A percentile compares a stretch with the other conserved stretches of the same genome.
These are phyloP conservation scores for Arctocebus calabarensis DNA, from an alignment of 2,797 vertebrate species.

Conservation along the genomic window DNA sequence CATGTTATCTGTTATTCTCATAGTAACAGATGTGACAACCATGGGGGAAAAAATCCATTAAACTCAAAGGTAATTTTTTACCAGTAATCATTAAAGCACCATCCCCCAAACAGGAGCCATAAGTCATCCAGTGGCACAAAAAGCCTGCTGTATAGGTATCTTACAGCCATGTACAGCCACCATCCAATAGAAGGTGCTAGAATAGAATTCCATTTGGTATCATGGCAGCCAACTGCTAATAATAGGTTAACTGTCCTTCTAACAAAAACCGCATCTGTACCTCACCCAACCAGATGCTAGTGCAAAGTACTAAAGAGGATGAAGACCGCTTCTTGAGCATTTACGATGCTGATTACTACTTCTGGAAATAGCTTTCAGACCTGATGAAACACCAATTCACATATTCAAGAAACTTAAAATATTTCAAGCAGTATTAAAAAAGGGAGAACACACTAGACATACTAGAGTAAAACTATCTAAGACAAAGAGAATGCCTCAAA, in stretches of 20 bases:
- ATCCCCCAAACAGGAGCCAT: neutral
- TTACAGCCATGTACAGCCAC: neutral
- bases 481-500: neutral
- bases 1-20: neutral
- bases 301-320: neutral
- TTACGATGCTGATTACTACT: neutral
- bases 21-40: neutral
- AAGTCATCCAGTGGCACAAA: too few relatives aligned
- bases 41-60: neutral
- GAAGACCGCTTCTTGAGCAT: neutral
- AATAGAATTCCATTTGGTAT: neutral
- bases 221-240: neutral
- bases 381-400: neutral
- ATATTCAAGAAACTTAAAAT: neutral
- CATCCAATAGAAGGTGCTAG: neutral
- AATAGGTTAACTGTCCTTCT: neutral
- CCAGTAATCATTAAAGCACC: neutral
- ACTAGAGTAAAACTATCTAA: neutral
- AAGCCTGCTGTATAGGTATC: neutral
- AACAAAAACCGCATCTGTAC: neutral
- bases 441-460: neutral
- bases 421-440: neutral
- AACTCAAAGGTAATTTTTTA: neutral
- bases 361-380: neutral
- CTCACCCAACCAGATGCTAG: neutral